Percentiles rank a stretch among this genome's conserved stretches.
These are phyloP conservation scores for Cygnus atratus DNA, from an alignment of 2,113 vertebrate species.

Conservation along the genomic window DNA sequence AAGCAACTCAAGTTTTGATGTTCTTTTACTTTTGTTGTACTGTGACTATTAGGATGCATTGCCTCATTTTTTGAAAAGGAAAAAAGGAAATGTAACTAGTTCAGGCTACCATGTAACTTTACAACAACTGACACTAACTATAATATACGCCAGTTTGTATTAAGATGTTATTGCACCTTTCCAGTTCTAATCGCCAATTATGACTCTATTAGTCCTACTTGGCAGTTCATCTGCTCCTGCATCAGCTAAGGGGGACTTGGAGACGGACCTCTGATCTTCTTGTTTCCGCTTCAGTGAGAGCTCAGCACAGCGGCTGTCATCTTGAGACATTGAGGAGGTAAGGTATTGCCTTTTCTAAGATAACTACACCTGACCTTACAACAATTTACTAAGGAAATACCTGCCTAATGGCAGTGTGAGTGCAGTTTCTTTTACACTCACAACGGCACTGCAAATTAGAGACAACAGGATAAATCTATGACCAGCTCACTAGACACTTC, in stretches of 20 bases:
- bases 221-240: constrained; percentile 95
- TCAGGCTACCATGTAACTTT: constrained; percentile 20
- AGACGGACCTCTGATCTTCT: constrained; percentile 85
- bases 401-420: constrained; percentile 81
- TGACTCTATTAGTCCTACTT: constrained; percentile 95
- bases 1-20: constrained; percentile 30
- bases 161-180: constrained; percentile 85
- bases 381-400: constrained; percentile 85
- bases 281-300: constrained; percentile 81
- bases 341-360: constrained; percentile 75
- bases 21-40: neutral
- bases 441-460: constrained; percentile 80
- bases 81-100: constrained; percentile 27
- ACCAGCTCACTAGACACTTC: constrained; percentile 93
- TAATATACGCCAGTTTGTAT: constrained; percentile 78
- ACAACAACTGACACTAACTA: constrained; percentile 75
- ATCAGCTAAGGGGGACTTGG: constrained; percentile 80
- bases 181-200: constrained; percentile 96
- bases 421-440: constrained; percentile 67
- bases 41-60: neutral
- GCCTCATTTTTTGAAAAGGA: constrained; percentile 28
- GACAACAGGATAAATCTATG: constrained; percentile 87
- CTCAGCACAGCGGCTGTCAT: constrained; percentile 84
- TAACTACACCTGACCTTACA: constrained; percentile 89
- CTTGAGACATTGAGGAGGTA: constrained; percentile 72